These are phyloP conservation scores for Archocentrus centrarchus DNA, from an alignment of 2,113 vertebrate genomes.

Conservation along the genomic window DNA sequence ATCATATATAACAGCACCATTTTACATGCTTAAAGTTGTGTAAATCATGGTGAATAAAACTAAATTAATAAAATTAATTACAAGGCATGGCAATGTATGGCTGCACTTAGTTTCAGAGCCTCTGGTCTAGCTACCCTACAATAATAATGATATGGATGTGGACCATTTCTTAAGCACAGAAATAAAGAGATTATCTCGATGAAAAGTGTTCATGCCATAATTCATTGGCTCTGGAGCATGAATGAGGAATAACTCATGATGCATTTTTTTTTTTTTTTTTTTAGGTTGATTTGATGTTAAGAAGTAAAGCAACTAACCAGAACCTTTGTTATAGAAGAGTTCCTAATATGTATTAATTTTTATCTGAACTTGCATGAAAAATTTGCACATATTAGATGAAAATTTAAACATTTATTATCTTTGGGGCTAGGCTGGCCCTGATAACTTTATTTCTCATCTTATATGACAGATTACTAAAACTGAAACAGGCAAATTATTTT, in stretches of 20 bases:
- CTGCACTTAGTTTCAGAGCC: background rate
- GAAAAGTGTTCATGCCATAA: too few species aligned
- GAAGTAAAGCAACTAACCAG: background rate
- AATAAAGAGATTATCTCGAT: too few species aligned
- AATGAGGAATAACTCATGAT: too few species aligned
- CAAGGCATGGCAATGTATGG: background rate
- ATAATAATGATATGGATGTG: background rate
- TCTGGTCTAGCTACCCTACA: background rate
- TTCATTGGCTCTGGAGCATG: too few species aligned
- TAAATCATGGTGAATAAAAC: background rate
- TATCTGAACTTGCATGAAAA: background rate
- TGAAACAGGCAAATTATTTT: background rate
- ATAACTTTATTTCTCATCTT: background rate
- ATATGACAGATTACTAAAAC: background rate
- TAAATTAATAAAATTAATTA: too few species aligned
- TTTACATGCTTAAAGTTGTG: background rate
- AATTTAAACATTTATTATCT: background rate
- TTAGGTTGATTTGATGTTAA: background rate
- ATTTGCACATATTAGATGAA: background rate
- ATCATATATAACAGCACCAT: background rate
- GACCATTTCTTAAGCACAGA: background rate
- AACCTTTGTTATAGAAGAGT: background rate
- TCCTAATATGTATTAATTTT: background rate
- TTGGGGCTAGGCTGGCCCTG: background rate
- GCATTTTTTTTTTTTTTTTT: too few species aligned